Conservation (phyloP, 2,888 invertebrate genomes). For the Eretmocerus hayati region DNA sequence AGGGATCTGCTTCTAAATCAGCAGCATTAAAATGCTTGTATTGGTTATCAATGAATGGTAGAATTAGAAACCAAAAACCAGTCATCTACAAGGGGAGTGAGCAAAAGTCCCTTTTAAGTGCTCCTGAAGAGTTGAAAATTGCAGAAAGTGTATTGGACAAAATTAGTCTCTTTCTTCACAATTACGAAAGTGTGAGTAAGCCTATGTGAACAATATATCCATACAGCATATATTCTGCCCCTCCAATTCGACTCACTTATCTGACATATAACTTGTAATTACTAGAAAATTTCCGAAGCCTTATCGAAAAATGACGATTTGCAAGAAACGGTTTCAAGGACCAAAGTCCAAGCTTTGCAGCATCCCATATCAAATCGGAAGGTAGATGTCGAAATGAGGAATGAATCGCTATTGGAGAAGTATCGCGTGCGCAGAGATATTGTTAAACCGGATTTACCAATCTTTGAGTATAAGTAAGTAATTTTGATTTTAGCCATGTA, state of each 20-base stretch:
- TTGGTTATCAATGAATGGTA: slow-evolving; percentile 50
- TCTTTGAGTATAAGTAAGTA: slow-evolving; percentile 43
- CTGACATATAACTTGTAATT: too few relatives aligned
- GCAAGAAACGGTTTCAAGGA: too few relatives aligned
- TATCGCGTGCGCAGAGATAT: slow-evolving; percentile 2
- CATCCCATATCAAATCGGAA: slow-evolving; percentile 11
- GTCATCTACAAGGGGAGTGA: slow-evolving; percentile 47
- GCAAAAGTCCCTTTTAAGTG: slow-evolving; percentile 40
- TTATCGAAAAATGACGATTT: too few relatives aligned
- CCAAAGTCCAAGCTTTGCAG: neutral
- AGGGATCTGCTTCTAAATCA: slow-evolving; percentile 51
- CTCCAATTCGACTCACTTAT: too few relatives aligned
- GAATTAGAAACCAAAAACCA: slow-evolving; percentile 50
- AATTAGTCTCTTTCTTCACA: slow-evolving; percentile 47
- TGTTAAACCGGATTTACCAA: slow-evolving; percentile 36
- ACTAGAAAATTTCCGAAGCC: too few relatives aligned
- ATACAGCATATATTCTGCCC: neutral
- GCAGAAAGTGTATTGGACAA: slow-evolving; percentile 42
- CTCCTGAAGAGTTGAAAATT: slow-evolving; percentile 40
- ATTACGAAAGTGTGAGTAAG: slow-evolving; percentile 46
- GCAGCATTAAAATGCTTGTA: slow-evolving; percentile 52
- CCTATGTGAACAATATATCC: neutral
- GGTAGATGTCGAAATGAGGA: slow-evolving; percentile 10
- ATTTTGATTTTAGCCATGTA: too few relatives aligned
- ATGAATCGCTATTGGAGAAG: slow-evolving; percentile 8